Evolutionary conservation across 2,113 vertebrate species (phyloP).

Genomic region (Mola mola): DNA sequence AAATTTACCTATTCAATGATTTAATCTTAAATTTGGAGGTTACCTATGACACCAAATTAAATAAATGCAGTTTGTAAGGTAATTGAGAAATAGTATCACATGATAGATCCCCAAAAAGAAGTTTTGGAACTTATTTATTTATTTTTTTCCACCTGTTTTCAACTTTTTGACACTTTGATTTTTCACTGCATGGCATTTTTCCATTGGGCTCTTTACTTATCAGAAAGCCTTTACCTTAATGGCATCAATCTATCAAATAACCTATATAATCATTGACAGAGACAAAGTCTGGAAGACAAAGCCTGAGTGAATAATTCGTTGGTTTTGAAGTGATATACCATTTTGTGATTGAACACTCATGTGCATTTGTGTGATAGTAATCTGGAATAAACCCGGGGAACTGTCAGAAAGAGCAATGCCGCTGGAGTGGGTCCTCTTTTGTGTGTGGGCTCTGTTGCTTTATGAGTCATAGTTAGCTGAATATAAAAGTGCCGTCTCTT

Average conservation of each 20-base stretch:
- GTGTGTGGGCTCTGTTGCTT: constrained; percentile 2
- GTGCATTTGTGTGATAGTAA: neutral
- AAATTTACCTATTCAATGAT: too few relatives aligned
- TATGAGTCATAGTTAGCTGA: constrained; percentile 1
- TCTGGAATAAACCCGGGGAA: constrained; percentile 2
- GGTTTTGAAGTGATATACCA: neutral
- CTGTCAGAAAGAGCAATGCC: neutral
- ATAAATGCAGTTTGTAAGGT: neutral
- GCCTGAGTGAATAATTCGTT: neutral
- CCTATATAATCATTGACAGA: neutral
- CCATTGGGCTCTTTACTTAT: neutral
- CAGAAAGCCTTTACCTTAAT: neutral
- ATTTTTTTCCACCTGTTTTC: neutral
- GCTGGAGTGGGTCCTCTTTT: neutral
- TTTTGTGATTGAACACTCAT: constrained; percentile 5
- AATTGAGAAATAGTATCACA: neutral
- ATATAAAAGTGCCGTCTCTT: neutral
- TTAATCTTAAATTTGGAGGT: too few relatives aligned
- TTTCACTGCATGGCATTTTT: neutral
- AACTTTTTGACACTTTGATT: neutral
- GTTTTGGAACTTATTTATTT: neutral
- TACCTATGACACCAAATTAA: neutral
- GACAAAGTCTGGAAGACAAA: neutral
- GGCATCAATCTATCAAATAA: constrained; percentile 1
- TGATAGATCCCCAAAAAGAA: neutral